Conservation (phyloP, 2,888 invertebrate species). For the Hypena proboscidalis region DNA sequence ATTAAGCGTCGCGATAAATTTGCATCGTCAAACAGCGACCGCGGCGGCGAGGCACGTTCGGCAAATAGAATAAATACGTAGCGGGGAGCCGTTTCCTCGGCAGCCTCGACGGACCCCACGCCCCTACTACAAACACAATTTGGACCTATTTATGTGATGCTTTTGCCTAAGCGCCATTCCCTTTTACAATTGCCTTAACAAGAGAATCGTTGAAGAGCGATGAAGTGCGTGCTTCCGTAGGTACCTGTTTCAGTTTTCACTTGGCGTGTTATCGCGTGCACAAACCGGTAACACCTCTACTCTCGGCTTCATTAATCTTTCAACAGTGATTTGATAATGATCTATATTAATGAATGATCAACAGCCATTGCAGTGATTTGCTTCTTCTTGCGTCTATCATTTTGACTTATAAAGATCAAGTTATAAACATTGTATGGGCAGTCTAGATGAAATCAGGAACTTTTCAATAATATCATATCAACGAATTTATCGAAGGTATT, state of each 20-base stretch:
- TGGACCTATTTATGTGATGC: slow-evolving; percentile 71
- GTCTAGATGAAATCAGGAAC: no score
- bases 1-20: slow-evolving; percentile 81
- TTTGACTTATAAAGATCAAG: no score
- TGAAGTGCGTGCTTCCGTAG: slow-evolving; percentile 44
- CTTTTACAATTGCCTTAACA: slow-evolving; percentile 52
- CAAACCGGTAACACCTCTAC: slow-evolving; percentile 53
- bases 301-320: slow-evolving; percentile 54
- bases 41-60: slow-evolving; percentile 78
- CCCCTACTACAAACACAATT: slow-evolving; percentile 76
- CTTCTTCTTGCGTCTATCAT: slow-evolving; percentile 42
- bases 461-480: no score
- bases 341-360: slow-evolving; percentile 55
- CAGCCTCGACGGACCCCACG: slow-evolving; percentile 52
- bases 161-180: slow-evolving; percentile 43
- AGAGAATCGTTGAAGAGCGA: slow-evolving; percentile 40
- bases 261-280: slow-evolving; percentile 49
- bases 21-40: slow-evolving; percentile 80
- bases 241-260: slow-evolving; percentile 35
- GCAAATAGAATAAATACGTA: slow-evolving; percentile 82
- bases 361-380: slow-evolving; percentile 45
- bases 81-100: slow-evolving; percentile 58
- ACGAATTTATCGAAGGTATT: no score
- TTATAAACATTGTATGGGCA: no score
- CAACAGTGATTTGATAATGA: slow-evolving; percentile 56